Conservation (phyloP, 2,113 vertebrate genomes). For the Pontoporia blainvillei region DNA sequence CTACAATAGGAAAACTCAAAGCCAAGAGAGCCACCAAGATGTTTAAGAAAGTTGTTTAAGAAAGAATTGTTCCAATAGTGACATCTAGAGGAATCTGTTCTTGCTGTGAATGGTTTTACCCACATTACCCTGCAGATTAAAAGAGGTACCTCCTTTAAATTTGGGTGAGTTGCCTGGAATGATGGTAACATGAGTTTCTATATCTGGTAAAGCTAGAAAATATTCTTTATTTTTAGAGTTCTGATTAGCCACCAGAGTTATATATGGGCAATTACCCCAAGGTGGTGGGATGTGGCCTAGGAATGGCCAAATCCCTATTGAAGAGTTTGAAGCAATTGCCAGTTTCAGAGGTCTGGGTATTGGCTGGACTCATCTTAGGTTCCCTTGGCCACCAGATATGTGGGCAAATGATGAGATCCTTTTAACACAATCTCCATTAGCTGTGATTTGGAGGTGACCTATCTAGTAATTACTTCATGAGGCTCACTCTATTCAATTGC, state of each 20-base stretch:
- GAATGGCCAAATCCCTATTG: background rate
- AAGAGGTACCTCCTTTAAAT: background rate
- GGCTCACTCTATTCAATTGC: background rate
- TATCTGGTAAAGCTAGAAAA: background rate
- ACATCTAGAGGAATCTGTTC: background rate
- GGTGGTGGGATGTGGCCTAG: background rate
- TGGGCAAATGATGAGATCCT: background rate
- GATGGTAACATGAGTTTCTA: background rate
- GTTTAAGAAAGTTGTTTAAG: background rate
- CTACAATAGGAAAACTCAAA: background rate
- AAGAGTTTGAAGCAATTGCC: background rate
- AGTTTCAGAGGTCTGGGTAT: background rate
- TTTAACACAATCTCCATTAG: background rate
- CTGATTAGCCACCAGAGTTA: background rate
- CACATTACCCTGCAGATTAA: background rate
- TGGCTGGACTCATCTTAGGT: background rate
- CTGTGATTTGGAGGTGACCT: background rate
- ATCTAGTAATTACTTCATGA: background rate
- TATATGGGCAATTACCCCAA: background rate
- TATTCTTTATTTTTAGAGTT: background rate
- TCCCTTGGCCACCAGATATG: background rate
- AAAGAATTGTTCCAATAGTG: background rate
- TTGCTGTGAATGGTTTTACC: background rate
- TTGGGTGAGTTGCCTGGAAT: background rate
- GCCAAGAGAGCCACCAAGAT: background rate